These are phyloP conservation scores for Drosophila melanogaster DNA, from an alignment of 1,140 invertebrate genomes.

Conservation along the genomic window DNA sequence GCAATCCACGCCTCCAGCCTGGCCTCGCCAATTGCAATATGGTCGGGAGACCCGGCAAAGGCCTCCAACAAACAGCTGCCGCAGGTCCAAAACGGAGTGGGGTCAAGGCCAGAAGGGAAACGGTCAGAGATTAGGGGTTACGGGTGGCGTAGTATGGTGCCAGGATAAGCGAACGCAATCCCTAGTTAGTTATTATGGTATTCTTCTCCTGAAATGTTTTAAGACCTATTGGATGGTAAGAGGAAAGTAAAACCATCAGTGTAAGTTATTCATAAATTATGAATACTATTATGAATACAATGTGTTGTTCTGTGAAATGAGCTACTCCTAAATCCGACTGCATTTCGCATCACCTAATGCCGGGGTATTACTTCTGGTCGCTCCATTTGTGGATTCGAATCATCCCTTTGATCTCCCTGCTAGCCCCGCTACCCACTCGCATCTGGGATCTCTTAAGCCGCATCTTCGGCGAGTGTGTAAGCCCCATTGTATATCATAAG, in stretches of 20 bases:
- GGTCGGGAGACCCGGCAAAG: constrained; percentile 18
- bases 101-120: constrained; percentile 4
- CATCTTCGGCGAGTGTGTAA: constrained; percentile 20
- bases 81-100: constrained; percentile 5
- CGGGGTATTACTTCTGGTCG: neutral
- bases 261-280: too few species aligned
- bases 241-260: too few species aligned
- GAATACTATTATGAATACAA: too few species aligned
- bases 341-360: neutral
- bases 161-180: neutral
- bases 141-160: constrained; percentile 8
- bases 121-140: neutral
- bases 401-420: constrained; percentile 23
- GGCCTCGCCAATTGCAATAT: constrained; percentile 31
- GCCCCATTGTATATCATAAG: constrained; percentile 29
- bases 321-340: neutral
- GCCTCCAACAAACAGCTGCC: constrained; percentile 44
- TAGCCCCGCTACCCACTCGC: neutral
- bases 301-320: too few species aligned
- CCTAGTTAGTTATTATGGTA: too few species aligned
- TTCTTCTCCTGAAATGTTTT: too few species aligned
- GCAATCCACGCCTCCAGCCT: constrained; percentile 37
- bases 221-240: too few species aligned
- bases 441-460: constrained; percentile 8
- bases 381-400: constrained; percentile 8